Evolutionary conservation across 2,797 vertebrate species (phyloP).

Genomic region (Synaphobranchus kaupii): DNA sequence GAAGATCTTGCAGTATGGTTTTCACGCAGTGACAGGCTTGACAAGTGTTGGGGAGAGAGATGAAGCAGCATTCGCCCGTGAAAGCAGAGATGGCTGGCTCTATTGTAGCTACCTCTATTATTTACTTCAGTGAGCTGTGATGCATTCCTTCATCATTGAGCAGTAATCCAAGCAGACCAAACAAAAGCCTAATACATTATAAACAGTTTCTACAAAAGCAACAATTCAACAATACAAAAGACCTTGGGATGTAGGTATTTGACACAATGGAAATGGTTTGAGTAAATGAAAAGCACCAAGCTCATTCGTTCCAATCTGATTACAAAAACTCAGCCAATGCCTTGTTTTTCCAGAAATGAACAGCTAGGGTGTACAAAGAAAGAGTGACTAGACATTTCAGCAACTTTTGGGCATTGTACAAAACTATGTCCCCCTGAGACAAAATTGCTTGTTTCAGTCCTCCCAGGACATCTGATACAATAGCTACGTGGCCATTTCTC

Average conservation of each 20-base stretch:
- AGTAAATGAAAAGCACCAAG: not conserved
- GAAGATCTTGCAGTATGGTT: not conserved
- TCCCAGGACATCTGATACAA: constrained; percentile 54
- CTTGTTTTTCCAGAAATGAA: not conserved
- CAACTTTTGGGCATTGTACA: constrained; percentile 54
- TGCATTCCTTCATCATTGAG: not conserved
- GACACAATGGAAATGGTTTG: not conserved
- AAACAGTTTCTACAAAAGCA: not conserved
- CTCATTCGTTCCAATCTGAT: not conserved
- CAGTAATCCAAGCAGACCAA: not conserved
- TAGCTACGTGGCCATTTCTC: constrained; percentile 67
- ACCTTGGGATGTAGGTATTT: not conserved
- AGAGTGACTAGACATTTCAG: not conserved
- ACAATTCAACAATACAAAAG: not conserved
- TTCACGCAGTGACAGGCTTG: not conserved
- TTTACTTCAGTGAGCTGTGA: not conserved
- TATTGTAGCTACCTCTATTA: not conserved
- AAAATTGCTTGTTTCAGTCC: constrained; percentile 54
- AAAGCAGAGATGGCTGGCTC: not conserved
- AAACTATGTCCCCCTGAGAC: constrained; percentile 50
- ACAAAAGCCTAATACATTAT: constrained; percentile 12
- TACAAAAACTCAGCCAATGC: not conserved
- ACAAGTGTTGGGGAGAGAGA: not conserved
- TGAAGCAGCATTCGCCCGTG: not conserved
- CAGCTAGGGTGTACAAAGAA: not conserved